Base-by-base conservation (phyloP, 1,140 invertebrate genomes). In the Atta cephalotes region DNA sequence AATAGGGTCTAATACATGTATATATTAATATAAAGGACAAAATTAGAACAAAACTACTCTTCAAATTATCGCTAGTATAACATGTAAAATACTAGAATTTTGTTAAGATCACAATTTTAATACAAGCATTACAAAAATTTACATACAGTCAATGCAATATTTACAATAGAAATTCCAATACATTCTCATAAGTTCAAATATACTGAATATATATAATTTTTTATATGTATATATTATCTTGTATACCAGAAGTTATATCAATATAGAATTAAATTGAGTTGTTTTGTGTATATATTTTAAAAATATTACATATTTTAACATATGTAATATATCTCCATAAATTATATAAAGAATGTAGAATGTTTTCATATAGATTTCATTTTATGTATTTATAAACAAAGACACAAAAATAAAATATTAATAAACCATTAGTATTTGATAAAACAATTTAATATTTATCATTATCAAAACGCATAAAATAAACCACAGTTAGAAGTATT, bases 101-200 rank as follows among this genome's bases (percentile, higher is more conserved):
- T 53, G 63, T 87, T 86, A 77, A 81, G 77, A 66, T 76, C 77
- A 86, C 45, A 68, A 39, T 53, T 88, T 88, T 86, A 74, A 89
- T 89, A 63, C 68, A 87, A 87, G 79, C 79, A 87, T 89, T 89
- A 89, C 56, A 86, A 87, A 89, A 87, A 70, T 89, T 79, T 86
- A 89, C 87, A 85, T 86, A 71, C 70, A 72, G 14, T 89, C 58
- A 81, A 80, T 77, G 12, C 78, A 81, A 71, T 78, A 53, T 62
- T 87, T 71, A 76, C 49, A 80, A 81, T 74, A 85, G 53, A 74
- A 89, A 82, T 21, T 89, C 56, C 49, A 89, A 68, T 53, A 45
- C 65, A 68, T 4, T 74, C 51, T 63, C 60, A 70, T 65, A 89
- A 89, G 60, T 81, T 89, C 56, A 76, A 86, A 49, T 86, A 86